These are phyloP conservation scores for Drosophila prolongata DNA, from an alignment of 2,888 invertebrate species.

Conservation along the genomic window DNA sequence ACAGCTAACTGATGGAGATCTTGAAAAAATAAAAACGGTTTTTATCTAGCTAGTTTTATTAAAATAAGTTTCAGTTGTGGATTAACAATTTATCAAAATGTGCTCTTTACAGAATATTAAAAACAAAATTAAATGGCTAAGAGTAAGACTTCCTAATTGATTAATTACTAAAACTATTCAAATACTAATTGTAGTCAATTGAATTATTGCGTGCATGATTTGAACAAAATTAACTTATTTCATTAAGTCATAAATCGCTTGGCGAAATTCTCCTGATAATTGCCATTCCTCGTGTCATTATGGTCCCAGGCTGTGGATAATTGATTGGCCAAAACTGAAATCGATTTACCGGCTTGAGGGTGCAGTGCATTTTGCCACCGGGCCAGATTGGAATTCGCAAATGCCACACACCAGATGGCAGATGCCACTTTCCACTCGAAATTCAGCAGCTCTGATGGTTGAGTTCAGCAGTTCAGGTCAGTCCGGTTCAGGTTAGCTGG, in stretches of 20 bases:
- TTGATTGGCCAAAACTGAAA: constrained; percentile 34
- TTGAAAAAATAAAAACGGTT: not conserved
- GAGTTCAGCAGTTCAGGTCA: constrained; percentile 27
- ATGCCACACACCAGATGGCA: constrained; percentile 9
- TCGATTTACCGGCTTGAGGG: constrained; percentile 1
- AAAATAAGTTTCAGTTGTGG: too few species aligned
- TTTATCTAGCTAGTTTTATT: too few species aligned
- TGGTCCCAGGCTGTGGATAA: constrained; percentile 18
- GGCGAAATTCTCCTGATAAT: not conserved
- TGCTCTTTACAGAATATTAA: too few species aligned
- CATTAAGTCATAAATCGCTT: not conserved
- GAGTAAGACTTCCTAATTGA: too few species aligned
- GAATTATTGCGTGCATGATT: not conserved
- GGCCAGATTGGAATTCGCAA: constrained; percentile 7
- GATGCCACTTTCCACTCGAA: constrained; percentile 11
- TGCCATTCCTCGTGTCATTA: not conserved
- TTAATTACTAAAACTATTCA: too few species aligned
- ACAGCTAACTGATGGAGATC: not conserved
- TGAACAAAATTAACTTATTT: constrained; percentile 2
- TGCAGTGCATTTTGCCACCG: constrained; percentile 1
- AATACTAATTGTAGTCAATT: not conserved
- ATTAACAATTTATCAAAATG: too few species aligned
- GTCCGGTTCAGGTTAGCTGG: constrained; percentile 6
- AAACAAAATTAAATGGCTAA: too few species aligned
- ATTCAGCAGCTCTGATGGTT: constrained; percentile 20